These are phyloP conservation scores for Parazoanthus atlanticus DNA, from an alignment of 92 coral and sea anemone species.

Conservation along the genomic window DNA sequence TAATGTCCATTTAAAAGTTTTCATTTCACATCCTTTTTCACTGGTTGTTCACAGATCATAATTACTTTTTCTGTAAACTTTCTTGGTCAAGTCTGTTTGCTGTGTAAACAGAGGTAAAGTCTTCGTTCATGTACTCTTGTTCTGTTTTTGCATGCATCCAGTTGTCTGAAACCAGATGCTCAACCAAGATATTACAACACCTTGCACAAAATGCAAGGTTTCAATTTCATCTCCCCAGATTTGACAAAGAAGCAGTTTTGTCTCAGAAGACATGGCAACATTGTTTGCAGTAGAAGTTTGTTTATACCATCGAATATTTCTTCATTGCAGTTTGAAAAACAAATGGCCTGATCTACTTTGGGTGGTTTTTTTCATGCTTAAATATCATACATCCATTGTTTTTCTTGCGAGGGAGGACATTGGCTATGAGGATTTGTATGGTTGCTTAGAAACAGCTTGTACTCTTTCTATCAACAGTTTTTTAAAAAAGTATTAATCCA, in stretches of 20 bases:
- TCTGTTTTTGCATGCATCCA: constrained; percentile 33
- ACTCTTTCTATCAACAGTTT: neutral
- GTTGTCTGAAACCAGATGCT: constrained; percentile 21
- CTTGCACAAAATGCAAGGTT: neutral
- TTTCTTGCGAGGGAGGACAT: neutral
- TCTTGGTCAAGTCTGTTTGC: constrained; percentile 27
- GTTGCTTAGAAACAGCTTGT: constrained; percentile 5
- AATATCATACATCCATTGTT: neutral
- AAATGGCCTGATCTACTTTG: neutral
- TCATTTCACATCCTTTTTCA: constrained; percentile 12
- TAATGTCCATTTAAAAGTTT: neutral
- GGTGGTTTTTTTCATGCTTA: neutral
- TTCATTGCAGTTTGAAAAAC: neutral
- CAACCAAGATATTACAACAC: constrained; percentile 3
- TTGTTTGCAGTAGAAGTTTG: neutral
- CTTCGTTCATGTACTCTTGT: constrained; percentile 6
- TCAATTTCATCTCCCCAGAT: constrained; percentile 19
- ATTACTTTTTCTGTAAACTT: constrained; percentile 35
- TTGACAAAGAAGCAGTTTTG: constrained; percentile 23
- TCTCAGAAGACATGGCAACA: neutral
- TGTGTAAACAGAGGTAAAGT: constrained; percentile 21
- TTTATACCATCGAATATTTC: neutral
- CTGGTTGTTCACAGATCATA: constrained; percentile 20
- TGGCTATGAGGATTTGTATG: constrained; percentile 9
- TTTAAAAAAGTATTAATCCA: neutral